Conservation (phyloP, 2,888 invertebrate genomes). For the Phengaris arion region DNA sequence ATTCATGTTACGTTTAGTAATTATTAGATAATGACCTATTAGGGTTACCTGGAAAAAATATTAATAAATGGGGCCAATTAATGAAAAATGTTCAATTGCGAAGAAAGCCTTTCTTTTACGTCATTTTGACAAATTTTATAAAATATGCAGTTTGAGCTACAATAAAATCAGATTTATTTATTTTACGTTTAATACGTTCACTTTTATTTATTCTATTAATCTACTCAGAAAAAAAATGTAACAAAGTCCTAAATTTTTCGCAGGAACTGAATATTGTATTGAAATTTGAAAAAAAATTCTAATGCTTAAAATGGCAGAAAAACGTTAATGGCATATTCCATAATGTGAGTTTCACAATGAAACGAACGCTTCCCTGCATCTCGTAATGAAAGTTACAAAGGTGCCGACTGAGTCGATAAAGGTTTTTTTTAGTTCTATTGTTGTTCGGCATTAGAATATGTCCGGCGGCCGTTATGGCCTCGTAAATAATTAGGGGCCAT, state of each 20-base stretch:
- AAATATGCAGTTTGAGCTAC: too few relatives aligned
- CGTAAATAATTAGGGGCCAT: constrained; percentile 26
- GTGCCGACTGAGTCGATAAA: constrained; percentile 4
- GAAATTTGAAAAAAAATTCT: not conserved
- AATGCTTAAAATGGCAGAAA: not conserved
- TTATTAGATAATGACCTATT: too few relatives aligned
- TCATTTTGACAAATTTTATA: too few relatives aligned
- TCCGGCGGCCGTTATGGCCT: constrained; percentile 18
- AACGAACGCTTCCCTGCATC: not conserved
- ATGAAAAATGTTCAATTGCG: too few relatives aligned
- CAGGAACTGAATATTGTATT: not conserved
- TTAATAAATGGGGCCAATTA: too few relatives aligned
- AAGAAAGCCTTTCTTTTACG: too few relatives aligned
- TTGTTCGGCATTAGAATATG: constrained; percentile 19
- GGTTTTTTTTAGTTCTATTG: constrained; percentile 20
- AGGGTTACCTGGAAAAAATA: too few relatives aligned
- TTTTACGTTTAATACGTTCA: too few relatives aligned
- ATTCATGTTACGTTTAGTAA: too few relatives aligned
- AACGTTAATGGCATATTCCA: not conserved
- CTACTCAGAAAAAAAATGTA: too few relatives aligned
- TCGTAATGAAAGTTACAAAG: constrained; percentile 21
- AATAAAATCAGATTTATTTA: too few relatives aligned
- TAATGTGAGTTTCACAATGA: constrained; percentile 23
- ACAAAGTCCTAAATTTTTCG: not conserved
- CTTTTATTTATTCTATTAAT: not conserved